Percentiles rank a stretch among this genome's conserved stretches.
Evolutionary conservation across 2,113 vertebrate species (phyloP).

Genomic region (Eonycteris spelaea): DNA sequence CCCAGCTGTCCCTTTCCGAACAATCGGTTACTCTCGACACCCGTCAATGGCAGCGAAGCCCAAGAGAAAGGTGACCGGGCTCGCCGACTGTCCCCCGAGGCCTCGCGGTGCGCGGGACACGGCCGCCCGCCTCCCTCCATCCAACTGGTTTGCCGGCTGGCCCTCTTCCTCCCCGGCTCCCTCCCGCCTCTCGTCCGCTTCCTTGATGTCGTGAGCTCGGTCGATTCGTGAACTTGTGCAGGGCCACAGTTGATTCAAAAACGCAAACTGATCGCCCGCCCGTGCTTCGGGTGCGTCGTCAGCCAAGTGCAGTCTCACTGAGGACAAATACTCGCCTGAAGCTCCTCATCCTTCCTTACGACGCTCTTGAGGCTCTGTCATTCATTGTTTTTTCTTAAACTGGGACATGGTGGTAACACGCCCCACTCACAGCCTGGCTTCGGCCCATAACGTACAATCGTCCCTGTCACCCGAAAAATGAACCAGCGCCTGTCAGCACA

Average conservation of each 20-base stretch:
- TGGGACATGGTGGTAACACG: rapidly evolving
- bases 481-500: too few relatives aligned
- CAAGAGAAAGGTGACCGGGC: neutral
- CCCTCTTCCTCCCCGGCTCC: neutral
- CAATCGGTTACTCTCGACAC: conserved; percentile 57
- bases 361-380: rapidly evolving
- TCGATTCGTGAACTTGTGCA: rapidly evolving
- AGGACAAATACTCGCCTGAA: rapidly evolving
- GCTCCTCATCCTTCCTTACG: neutral
- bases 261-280: rapidly evolving
- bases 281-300: too few relatives aligned
- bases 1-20: conserved; percentile 38
- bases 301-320: neutral
- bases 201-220: neutral
- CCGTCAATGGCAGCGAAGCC: conserved; percentile 10
- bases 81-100: conserved; percentile 10
- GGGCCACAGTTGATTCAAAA: neutral
- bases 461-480: too few relatives aligned
- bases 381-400: rapidly evolving
- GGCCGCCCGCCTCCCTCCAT: neutral
- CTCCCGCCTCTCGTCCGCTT: neutral
- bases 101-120: neutral
- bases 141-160: neutral
- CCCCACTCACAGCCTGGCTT: rapidly evolving
- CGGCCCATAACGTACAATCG: rapidly evolving